Percentiles rank a stretch among this genome's conserved stretches.
Evolutionary conservation across 2,888 invertebrate species (phyloP).

Genomic region (Acrobasis consociella): DNA sequence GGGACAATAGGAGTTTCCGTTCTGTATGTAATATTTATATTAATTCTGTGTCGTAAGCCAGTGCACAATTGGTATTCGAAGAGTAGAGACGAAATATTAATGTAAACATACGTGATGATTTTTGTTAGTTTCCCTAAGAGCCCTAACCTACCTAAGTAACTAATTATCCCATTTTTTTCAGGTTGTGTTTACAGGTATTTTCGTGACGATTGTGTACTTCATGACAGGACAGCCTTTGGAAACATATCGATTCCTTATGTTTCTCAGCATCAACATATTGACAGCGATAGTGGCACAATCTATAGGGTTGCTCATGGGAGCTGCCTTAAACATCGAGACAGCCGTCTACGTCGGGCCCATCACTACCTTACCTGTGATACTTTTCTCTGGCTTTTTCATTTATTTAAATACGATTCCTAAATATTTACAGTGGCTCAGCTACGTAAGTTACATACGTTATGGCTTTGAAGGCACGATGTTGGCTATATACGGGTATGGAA

Average conservation of each 20-base stretch:
- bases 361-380: conserved; percentile 93
- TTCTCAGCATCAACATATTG: conserved; percentile 88
- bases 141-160: too few relatives aligned
- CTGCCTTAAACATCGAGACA: conserved; percentile 93
- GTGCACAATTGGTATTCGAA: too few relatives aligned
- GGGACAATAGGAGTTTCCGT: too few relatives aligned
- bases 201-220: conserved; percentile 95
- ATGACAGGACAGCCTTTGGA: conserved; percentile 97
- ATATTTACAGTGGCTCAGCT: conserved; percentile 94
- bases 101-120: too few relatives aligned
- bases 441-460: conserved; percentile 93
- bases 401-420: conserved; percentile 95
- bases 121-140: too few relatives aligned
- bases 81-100: too few relatives aligned
- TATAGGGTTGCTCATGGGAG: conserved; percentile 95
- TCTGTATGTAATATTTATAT: too few relatives aligned
- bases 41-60: too few relatives aligned
- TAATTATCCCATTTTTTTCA: conserved; percentile 72
- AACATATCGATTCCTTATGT: conserved; percentile 90
- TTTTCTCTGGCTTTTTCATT: conserved; percentile 97
- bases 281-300: conserved; percentile 96
- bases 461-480: conserved; percentile 97
- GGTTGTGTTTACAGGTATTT: conserved; percentile 93
- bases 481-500: conserved; percentile 92
- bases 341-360: conserved; percentile 93